These are phyloP conservation scores for Conistra vaccinii DNA, from an alignment of 2,888 invertebrate genomes.

Conservation along the genomic window DNA sequence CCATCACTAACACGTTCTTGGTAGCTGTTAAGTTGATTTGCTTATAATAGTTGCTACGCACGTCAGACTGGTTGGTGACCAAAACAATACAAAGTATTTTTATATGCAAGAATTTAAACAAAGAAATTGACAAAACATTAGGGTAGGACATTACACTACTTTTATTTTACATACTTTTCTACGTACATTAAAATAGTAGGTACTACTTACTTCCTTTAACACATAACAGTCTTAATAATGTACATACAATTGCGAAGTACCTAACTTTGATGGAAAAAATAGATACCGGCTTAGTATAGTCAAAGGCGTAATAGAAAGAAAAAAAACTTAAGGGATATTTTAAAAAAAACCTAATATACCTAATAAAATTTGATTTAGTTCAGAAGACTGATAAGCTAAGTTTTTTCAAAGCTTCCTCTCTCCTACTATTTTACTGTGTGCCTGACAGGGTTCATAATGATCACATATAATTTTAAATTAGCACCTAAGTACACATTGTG, in stretches of 20 bases:
- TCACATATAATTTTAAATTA: too few relatives aligned
- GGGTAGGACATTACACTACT: not conserved
- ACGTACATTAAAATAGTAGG: conserved; percentile 16
- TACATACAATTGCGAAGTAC: not conserved
- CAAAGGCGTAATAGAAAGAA: not conserved
- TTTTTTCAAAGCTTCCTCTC: too few relatives aligned
- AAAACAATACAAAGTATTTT: conserved; percentile 27
- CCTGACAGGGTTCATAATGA: too few relatives aligned
- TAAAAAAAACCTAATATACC: too few relatives aligned
- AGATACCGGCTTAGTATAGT: not conserved
- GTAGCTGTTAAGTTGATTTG: conserved; percentile 28
- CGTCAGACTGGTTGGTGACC: conserved; percentile 3
- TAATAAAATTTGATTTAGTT: too few relatives aligned
- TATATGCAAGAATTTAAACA: conserved; percentile 36
- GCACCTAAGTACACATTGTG: too few relatives aligned
- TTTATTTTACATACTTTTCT: conserved; percentile 12
- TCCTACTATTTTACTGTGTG: too few relatives aligned
- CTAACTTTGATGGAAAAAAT: not conserved
- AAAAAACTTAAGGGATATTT: too few relatives aligned
- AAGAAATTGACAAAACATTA: conserved; percentile 16
- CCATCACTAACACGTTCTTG: conserved; percentile 9
- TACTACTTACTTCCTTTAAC: not conserved
- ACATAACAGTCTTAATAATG: not conserved
- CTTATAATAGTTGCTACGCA: conserved; percentile 30
- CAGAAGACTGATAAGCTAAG: too few relatives aligned